Evolutionary conservation across 2,888 invertebrate genomes (phyloP).

Genomic region (Rhagonycha fulva): DNA sequence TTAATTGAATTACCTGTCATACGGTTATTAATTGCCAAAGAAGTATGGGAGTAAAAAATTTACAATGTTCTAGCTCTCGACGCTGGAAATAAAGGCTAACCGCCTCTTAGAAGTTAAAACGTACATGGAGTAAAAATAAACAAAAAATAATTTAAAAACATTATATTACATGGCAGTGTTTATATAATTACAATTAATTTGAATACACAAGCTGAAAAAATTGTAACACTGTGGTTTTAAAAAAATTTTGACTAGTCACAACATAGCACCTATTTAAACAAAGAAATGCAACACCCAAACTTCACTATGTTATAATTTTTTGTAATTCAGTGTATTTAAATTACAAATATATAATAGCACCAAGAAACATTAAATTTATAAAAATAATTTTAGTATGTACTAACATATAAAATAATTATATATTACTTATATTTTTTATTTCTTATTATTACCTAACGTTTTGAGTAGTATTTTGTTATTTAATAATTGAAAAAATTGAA

Average conservation of each 20-base stretch:
- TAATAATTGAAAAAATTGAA: neutral
- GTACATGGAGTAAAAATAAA: neutral
- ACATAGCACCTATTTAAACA: constrained; percentile 10
- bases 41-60: too few relatives aligned
- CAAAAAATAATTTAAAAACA: constrained; percentile 22
- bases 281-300: constrained; percentile 6
- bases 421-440: constrained; percentile 7
- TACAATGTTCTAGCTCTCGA: too few relatives aligned
- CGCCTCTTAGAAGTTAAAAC: too few relatives aligned
- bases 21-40: too few relatives aligned
- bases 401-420: constrained; percentile 5
- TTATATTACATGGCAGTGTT: constrained; percentile 55
- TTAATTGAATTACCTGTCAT: too few relatives aligned
- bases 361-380: constrained; percentile 17
- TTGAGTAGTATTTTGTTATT: neutral
- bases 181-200: constrained; percentile 27
- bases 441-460: neutral
- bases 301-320: neutral
- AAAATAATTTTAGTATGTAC: constrained; percentile 15
- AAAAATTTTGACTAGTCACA: constrained; percentile 40
- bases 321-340: constrained; percentile 11
- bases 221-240: constrained; percentile 5
- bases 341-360: constrained; percentile 19
- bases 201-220: constrained; percentile 11
- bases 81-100: too few relatives aligned